Conservation (phyloP, 1,140 invertebrate species). For the Diuraphis noxia region DNA sequence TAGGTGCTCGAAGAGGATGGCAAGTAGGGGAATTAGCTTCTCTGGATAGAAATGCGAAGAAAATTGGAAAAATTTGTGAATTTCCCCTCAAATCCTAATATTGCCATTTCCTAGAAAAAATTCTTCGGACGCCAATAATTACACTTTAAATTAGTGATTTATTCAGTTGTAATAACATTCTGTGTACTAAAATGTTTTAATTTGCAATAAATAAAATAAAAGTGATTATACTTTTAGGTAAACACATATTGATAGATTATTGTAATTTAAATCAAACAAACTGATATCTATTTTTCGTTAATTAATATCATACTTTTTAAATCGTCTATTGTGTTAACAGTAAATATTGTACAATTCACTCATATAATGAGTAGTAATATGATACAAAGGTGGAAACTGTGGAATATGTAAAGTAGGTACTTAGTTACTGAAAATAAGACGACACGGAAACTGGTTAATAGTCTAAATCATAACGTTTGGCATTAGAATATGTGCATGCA, state of each 20-base stretch:
- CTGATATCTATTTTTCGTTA: background rate
- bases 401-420: background rate
- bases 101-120: no score
- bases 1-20: no score
- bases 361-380: background rate
- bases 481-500: background rate
- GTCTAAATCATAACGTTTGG: background rate
- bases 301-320: background rate
- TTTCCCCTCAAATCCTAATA: no score
- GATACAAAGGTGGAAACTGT: background rate
- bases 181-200: no score
- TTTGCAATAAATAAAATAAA: no score
- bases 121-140: no score
- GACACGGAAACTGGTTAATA: background rate
- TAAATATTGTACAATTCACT: background rate
- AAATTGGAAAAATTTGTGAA: no score
- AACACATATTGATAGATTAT: background rate
- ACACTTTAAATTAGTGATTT: background rate
- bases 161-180: no score
- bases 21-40: no score
- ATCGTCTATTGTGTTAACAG: background rate
- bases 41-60: no score
- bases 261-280: background rate
- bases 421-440: background rate
- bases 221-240: background rate